Evolutionary conservation across 2,113 vertebrate species (phyloP).

Genomic region (Galbula dea): DNA sequence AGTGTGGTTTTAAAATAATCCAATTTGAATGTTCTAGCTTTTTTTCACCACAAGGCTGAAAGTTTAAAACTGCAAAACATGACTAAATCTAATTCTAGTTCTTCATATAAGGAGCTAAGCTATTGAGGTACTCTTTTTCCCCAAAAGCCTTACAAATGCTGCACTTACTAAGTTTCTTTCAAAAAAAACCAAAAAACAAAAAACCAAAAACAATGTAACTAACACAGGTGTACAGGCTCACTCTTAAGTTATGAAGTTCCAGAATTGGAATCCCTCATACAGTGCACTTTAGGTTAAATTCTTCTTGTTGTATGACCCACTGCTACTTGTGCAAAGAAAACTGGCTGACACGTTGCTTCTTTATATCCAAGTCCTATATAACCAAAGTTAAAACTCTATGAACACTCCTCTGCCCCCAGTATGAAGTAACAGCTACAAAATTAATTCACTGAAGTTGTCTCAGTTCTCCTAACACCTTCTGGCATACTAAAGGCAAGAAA

Average conservation of each 20-base stretch:
- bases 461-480: not conserved
- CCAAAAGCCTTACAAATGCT: not conserved
- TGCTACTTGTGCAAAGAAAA: not conserved
- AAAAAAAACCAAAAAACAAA: not conserved
- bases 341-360: not conserved
- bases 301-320: not conserved
- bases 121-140: not conserved
- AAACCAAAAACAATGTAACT: not conserved
- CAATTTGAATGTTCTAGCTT: not conserved
- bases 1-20: not conserved
- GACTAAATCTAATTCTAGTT: not conserved
- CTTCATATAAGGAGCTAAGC: not conserved
- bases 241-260: not conserved
- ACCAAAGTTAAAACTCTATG: not conserved
- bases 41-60: not conserved
- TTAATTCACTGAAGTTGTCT: not conserved
- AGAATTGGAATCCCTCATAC: not conserved
- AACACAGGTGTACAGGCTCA: not conserved
- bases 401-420: not conserved
- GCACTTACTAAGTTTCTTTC: not conserved
- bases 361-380: not conserved
- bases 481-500: not conserved
- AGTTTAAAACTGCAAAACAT: not conserved
- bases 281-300: not conserved
- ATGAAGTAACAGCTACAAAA: not conserved